Base-by-base conservation (phyloP, 2,797 vertebrate genomes). In the Clarias pachynema region DNA sequence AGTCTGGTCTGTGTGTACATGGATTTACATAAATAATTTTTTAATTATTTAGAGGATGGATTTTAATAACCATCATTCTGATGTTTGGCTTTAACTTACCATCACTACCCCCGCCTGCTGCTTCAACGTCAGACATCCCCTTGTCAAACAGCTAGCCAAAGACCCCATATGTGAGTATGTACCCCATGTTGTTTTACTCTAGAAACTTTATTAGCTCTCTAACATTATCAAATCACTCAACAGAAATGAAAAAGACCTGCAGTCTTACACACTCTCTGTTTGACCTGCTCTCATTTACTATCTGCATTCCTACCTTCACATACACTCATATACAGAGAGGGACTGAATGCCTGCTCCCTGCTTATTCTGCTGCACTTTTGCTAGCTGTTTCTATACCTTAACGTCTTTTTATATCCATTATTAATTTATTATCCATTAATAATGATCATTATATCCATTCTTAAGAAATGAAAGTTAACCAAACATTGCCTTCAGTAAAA, bases 21-120 rank as follows among this genome's bases (percentile, higher is more conserved):
- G 37, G 6, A 40, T 40, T 40, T 40, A 40, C 40, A 40, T 0
- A 40, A 40, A 8, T 40, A 40, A 8, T 40, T 40, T 44, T 44
- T 44, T 44, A 8, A 8, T 44, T 44, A 44, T 34, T 4, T 34
- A 34, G 2, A 44, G 6, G 34, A 3, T 34, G 34, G 7, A 44
- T 44, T 44, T 44, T 44, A 44, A 8, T 40, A 40, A 7, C 57
- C 62, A 63, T 86, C 82, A 49, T 74, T 84, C 80, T 92, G 88
- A 90, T 87, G 90, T 89, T 86, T 74, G 91, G 89, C 31, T 88
- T 83, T 90, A 82, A 82, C 88, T 90, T 84, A 90, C 91, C 87
- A 87, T 89, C 88, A 15, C 87, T 90, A 79, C 81, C 77, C 72
- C 62, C 73, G 49, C 62, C 62, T 22, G 37, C 75, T 86, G 59